These are phyloP conservation scores for Cataglyphis livida DNA, from an alignment of 2,888 invertebrate species.

Conservation along the genomic window DNA sequence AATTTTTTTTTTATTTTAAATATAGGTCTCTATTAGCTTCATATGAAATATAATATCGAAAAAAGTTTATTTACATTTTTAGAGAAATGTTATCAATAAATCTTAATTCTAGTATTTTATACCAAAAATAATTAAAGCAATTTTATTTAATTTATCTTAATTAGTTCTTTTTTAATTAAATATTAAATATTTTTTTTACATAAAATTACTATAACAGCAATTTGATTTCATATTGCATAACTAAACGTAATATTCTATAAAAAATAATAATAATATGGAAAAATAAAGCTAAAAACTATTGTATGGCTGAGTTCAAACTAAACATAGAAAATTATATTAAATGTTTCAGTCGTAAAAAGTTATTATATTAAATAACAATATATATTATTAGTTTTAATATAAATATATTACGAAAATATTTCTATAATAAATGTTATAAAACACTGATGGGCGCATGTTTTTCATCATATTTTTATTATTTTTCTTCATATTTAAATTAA, in stretches of 20 bases:
- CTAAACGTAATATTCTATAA: not conserved
- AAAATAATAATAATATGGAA: not conserved
- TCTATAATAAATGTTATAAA: not conserved
- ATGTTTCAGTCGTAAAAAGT: not conserved
- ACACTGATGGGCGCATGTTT: not conserved
- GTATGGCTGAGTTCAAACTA: not conserved
- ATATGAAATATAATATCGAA: not conserved
- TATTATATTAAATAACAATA: not conserved
- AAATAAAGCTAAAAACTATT: not conserved
- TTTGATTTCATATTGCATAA: not conserved
- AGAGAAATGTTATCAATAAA: not conserved
- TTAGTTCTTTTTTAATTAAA: not conserved
- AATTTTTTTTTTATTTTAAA: no score
- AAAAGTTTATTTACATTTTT: not conserved
- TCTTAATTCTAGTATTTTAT: not conserved
- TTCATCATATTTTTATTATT: not conserved
- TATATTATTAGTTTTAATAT: not conserved
- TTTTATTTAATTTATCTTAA: not conserved
- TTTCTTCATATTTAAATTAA: not conserved
- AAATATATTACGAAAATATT: not conserved
- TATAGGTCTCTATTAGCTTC: no score
- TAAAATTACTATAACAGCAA: not conserved
- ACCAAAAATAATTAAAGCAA: not conserved
- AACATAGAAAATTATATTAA: not conserved
- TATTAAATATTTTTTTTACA: not conserved